Evolutionary conservation across 2,797 vertebrate genomes (phyloP).

Genomic region (Hylomyscus alleni): DNA sequence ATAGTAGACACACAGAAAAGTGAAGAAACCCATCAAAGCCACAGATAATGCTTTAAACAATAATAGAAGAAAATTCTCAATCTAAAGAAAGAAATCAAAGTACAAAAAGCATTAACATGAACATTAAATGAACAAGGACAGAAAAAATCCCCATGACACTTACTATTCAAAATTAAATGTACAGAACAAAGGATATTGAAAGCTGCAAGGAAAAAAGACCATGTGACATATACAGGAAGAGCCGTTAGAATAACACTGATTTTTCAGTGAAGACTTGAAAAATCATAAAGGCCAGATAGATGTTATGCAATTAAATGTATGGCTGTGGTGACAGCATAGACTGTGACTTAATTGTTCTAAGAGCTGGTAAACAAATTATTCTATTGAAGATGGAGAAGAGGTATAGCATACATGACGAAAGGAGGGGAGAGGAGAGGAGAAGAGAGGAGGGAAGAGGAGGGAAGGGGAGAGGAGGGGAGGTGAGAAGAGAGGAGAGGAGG

Average conservation of each 20-base stretch:
- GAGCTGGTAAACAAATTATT: not conserved
- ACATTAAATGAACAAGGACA: not conserved
- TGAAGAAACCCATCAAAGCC: not conserved
- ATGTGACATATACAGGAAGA: not conserved
- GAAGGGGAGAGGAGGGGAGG: not conserved
- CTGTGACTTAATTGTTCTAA: not conserved
- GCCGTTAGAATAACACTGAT: not conserved
- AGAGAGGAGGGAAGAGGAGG: not conserved
- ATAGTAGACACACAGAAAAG: not conserved
- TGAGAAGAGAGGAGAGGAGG: too few relatives aligned
- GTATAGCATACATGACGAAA: not conserved
- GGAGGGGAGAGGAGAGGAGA: not conserved
- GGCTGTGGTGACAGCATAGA: not conserved
- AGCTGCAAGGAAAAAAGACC: not conserved
- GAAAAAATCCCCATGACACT: not conserved
- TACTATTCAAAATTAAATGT: not conserved
- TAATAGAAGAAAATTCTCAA: not conserved
- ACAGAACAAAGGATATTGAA: not conserved
- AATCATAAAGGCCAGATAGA: not conserved
- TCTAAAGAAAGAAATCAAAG: not conserved
- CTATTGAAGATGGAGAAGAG: not conserved
- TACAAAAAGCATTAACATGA: not conserved
- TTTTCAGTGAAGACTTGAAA: not conserved
- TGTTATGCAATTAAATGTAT: not conserved
- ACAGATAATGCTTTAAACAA: not conserved